phyloP scores from a whole-genome alignment of 2,113 vertebrate species.

The Pteropus alecto region DNA sequence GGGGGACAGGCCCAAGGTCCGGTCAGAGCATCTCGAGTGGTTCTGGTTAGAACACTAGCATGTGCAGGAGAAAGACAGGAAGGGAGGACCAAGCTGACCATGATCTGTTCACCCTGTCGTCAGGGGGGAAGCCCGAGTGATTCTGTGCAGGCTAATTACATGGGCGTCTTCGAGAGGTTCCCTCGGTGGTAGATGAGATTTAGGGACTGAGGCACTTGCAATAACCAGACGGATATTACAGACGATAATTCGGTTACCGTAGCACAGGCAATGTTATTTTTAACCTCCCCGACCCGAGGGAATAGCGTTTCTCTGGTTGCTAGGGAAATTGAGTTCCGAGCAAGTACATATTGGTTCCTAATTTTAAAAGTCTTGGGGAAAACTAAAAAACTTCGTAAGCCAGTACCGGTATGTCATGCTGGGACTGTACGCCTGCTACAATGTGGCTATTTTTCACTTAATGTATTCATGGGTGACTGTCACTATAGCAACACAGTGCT shows the following conservation, averaged over 20 bases:
- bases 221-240: background rate
- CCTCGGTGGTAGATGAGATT: background rate
- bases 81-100: background rate
- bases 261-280: conserved; percentile 43
- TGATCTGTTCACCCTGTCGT: background rate
- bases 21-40: background rate
- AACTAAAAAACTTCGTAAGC: background rate
- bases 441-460: background rate
- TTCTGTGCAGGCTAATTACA: background rate
- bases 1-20: background rate
- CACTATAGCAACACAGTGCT: background rate
- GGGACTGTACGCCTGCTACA: background rate
- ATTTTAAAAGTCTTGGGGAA: conserved; percentile 13
- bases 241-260: background rate
- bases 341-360: background rate
- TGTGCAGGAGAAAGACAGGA: background rate
- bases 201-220: background rate
- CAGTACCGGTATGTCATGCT: background rate
- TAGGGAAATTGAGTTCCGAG: conserved; percentile 50
- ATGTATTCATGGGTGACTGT: background rate
- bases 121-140: background rate
- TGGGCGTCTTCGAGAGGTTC: background rate
- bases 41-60: accelerated
- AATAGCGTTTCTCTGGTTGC: conserved; percentile 31
- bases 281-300: conserved; percentile 26